phyloP scores from a whole-genome alignment of 2,797 vertebrate species.

The Microctenopoma steveboyesi region DNA sequence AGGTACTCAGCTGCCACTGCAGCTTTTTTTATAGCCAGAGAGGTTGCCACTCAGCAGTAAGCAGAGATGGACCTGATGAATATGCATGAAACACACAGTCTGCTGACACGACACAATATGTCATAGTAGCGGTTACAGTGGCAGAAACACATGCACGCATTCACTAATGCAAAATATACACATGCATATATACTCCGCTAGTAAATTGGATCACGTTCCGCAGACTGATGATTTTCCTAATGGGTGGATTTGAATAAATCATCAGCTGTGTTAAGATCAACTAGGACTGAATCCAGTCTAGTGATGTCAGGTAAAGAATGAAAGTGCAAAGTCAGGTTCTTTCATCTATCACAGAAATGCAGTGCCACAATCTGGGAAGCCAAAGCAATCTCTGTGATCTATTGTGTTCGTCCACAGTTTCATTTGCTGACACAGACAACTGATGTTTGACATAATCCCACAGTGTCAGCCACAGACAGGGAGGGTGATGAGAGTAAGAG shows the following conservation, averaged over 20 bases:
- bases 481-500: conserved; percentile 29
- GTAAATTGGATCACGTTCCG: conserved; percentile 42
- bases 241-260: conserved; percentile 67
- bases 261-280: conserved; percentile 58
- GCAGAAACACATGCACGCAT: conserved; percentile 22
- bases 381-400: conserved; percentile 60
- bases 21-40: conserved; percentile 39
- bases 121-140: conserved; percentile 48
- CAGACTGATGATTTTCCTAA: conserved; percentile 59
- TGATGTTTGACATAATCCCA: conserved; percentile 62
- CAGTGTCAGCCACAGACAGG: conserved; percentile 25
- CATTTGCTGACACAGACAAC: conserved; percentile 52
- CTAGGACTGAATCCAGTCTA: conserved; percentile 52
- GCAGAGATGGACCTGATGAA: conserved; percentile 64
- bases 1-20: conserved; percentile 44
- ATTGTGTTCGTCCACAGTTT: conserved; percentile 47
- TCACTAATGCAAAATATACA: conserved; percentile 1
- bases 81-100: conserved; percentile 73
- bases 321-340: conserved; percentile 63
- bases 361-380: conserved; percentile 45
- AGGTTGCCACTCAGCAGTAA: conserved; percentile 66
- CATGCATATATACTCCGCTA: conserved; percentile 13
- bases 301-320: conserved; percentile 51
- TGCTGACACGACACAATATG: conserved; percentile 71
- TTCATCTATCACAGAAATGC: conserved; percentile 62